These are phyloP conservation scores for Onychomys leucogaster DNA, from an alignment of 2,797 vertebrate genomes.

Conservation along the genomic window DNA sequence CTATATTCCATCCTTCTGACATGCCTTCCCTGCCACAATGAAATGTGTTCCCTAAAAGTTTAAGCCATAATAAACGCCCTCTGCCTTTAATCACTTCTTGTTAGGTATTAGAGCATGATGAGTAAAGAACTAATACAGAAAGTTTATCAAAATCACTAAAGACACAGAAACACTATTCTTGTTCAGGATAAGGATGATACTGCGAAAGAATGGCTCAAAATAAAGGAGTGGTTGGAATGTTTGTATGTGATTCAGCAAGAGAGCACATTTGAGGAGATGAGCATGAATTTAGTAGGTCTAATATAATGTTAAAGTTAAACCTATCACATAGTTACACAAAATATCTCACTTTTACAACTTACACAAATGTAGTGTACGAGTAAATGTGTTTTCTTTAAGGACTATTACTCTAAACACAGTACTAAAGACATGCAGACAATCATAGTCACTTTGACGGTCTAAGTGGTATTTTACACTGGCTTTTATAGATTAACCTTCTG, in stretches of 20 bases:
- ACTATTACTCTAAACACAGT: neutral
- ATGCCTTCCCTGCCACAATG: neutral
- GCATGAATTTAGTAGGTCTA: neutral
- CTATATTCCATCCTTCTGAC: neutral
- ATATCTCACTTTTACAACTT: neutral
- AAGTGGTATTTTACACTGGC: conserved; percentile 25
- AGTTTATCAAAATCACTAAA: neutral
- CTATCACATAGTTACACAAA: neutral
- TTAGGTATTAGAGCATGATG: neutral
- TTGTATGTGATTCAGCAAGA: neutral
- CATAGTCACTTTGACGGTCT: conserved; percentile 29
- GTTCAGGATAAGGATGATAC: too few species aligned
- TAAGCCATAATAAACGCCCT: neutral
- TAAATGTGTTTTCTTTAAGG: neutral
- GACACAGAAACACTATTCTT: neutral
- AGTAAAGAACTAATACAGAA: neutral
- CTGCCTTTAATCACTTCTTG: neutral
- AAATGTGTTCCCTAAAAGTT: neutral
- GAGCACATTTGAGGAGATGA: neutral
- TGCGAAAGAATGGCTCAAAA: neutral
- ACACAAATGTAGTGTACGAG: neutral
- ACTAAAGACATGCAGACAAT: neutral
- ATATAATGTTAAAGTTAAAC: neutral
- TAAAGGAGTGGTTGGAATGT: neutral
- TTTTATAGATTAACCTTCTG: conserved; percentile 22